Conservation (phyloP, 1,140 invertebrate species). For the Tribolium madens region DNA sequence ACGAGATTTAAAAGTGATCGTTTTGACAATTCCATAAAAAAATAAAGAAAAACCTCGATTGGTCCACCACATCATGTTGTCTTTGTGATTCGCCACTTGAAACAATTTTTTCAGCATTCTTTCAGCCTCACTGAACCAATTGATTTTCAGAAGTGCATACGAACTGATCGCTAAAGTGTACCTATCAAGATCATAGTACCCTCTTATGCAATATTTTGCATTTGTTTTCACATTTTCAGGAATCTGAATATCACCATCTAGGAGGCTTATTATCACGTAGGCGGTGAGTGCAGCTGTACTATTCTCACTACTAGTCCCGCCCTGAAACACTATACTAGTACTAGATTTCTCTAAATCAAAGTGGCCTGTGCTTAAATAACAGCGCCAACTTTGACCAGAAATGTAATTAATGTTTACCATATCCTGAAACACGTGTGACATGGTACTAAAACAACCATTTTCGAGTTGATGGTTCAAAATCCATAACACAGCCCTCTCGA, state of each 20-base stretch:
- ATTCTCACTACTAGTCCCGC: constrained; percentile 72
- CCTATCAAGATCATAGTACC: constrained; percentile 58
- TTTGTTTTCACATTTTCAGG: constrained; percentile 65
- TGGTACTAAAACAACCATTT: constrained; percentile 81
- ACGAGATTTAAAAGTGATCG: too few relatives aligned
- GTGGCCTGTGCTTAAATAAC: too few relatives aligned
- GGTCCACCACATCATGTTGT: constrained; percentile 62
- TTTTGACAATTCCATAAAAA: too few relatives aligned
- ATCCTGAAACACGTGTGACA: constrained; percentile 77
- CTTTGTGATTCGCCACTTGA: constrained; percentile 51
- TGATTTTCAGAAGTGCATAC: constrained; percentile 73
- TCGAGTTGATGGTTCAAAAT: constrained; percentile 75
- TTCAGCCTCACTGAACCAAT: constrained; percentile 57
- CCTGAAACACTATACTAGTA: constrained; percentile 65
- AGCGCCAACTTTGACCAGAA: too few relatives aligned
- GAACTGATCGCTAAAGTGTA: constrained; percentile 73
- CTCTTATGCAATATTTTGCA: constrained; percentile 70
- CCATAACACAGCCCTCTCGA: constrained; percentile 77
- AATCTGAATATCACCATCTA: constrained; percentile 70
- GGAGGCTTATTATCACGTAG: constrained; percentile 73
- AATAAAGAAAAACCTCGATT: constrained; percentile 43
- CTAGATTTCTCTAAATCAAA: too few relatives aligned
- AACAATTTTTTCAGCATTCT: constrained; percentile 55
- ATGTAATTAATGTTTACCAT: too few relatives aligned
- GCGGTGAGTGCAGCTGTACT: constrained; percentile 71